A percentile compares a stretch with the other conserved stretches of the same genome.
Conservation (phyloP, 2,113 vertebrate species). For the Carettochelys insculpta region DNA sequence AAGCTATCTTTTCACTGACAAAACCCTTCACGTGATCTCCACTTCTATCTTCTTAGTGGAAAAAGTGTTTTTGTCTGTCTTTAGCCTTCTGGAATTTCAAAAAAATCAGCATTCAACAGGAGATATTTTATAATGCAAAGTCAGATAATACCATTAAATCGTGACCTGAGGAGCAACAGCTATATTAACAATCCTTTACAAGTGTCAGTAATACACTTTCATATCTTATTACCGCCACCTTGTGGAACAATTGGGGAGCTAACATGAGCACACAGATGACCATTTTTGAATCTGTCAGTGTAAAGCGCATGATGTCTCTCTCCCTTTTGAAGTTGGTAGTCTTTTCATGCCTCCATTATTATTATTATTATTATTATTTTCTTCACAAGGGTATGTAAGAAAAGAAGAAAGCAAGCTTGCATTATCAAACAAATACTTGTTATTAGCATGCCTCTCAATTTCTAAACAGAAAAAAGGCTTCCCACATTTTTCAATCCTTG, state of each 20-base stretch:
- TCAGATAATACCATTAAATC: not conserved
- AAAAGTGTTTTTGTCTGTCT: rapidly evolving
- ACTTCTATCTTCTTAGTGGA: not conserved
- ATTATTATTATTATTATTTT: not conserved
- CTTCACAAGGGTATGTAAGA: not conserved
- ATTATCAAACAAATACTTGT: not conserved
- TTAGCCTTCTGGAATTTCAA: not conserved
- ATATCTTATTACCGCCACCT: slow-evolving; percentile 71
- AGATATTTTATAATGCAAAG: not conserved
- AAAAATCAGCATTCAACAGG: not conserved
- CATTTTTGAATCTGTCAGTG: not conserved
- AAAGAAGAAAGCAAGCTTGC: too few species aligned
- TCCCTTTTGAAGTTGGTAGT: not conserved
- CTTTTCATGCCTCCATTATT: not conserved
- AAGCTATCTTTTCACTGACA: not conserved
- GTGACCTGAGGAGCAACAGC: not conserved
- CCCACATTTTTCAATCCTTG: not conserved
- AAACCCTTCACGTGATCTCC: not conserved
- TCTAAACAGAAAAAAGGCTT: not conserved
- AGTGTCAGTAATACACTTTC: not conserved
- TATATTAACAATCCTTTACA: not conserved
- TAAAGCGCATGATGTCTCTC: not conserved
- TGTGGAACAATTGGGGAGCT: slow-evolving; percentile 62
- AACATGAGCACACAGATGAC: not conserved
- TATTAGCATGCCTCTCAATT: not conserved